These are phyloP conservation scores for Sylvilagus floridanus DNA, from an alignment of 2,797 vertebrate genomes.

Conservation along the genomic window DNA sequence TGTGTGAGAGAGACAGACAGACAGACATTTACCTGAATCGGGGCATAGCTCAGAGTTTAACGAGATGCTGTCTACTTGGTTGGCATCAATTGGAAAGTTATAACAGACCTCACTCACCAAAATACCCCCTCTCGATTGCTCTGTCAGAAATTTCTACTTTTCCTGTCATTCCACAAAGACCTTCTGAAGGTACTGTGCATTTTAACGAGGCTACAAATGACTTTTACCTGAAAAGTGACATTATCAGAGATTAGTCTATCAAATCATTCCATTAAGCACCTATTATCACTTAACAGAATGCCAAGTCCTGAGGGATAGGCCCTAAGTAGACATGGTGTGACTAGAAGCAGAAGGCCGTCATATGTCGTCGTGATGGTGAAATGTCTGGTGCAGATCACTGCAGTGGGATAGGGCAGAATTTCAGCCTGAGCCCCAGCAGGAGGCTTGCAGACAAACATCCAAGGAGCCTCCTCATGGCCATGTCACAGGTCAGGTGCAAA, in stretches of 20 bases:
- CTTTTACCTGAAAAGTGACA: conserved; percentile 57
- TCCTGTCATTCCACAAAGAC: conserved; percentile 67
- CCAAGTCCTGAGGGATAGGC: not conserved
- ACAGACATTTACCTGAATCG: not conserved
- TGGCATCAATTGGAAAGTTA: not conserved
- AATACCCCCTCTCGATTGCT: conserved; percentile 54
- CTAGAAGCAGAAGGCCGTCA: not conserved
- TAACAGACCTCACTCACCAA: conserved; percentile 35
- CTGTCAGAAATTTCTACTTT: conserved; percentile 66
- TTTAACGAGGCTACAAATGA: conserved; percentile 64
- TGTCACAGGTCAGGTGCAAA: not conserved
- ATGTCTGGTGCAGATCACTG: not conserved
- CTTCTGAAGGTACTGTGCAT: conserved; percentile 29
- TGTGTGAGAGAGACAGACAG: not conserved
- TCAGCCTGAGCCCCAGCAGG: not conserved
- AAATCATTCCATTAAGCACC: conserved; percentile 64
- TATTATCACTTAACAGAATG: conserved; percentile 45
- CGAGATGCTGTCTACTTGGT: not conserved
- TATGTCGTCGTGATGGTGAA: too few species aligned
- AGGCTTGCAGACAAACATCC: not conserved
- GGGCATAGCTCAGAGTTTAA: not conserved
- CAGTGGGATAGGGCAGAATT: accelerated
- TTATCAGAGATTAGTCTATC: conserved; percentile 48
- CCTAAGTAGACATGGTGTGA: not conserved
- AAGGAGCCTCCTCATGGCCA: not conserved